Evolutionary conservation across 2,113 vertebrate genomes (phyloP).

Genomic region (Nibea albiflora): DNA sequence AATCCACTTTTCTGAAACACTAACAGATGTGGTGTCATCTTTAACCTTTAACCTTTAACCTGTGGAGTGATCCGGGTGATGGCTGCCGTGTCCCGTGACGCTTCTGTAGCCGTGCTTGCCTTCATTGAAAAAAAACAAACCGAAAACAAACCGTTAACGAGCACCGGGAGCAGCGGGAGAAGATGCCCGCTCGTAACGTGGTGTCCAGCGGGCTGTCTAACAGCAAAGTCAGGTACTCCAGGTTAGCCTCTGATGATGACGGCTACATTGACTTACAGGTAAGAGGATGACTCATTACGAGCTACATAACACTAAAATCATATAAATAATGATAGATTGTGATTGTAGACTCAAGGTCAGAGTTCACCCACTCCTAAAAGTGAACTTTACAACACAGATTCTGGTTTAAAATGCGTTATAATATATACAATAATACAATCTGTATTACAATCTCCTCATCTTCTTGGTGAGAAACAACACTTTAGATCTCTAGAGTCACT

Average conservation of each 20-base stretch:
- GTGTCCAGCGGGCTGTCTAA: slow-evolving; percentile 84
- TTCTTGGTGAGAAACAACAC: too few species aligned
- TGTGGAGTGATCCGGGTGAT: neutral
- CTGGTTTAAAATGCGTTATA: neutral
- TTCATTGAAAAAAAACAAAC: neutral
- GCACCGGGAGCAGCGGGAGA: slow-evolving; percentile 39
- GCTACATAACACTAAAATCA: too few species aligned
- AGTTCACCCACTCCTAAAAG: neutral
- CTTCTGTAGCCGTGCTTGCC: slow-evolving; percentile 20
- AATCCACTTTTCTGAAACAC: neutral
- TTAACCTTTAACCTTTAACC: neutral
- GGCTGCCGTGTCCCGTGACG: neutral
- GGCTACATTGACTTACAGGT: slow-evolving; percentile 99
- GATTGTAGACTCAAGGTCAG: neutral
- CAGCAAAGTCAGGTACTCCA: slow-evolving; percentile 94
- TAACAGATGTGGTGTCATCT: too few species aligned
- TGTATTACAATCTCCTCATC: too few species aligned
- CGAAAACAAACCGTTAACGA: slow-evolving; percentile 6
- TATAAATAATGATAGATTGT: neutral
- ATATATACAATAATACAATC: neutral
- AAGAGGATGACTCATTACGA: slow-evolving; percentile 9
- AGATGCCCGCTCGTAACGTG: slow-evolving; percentile 90
- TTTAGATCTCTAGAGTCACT: too few species aligned
- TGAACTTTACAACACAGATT: too few species aligned
- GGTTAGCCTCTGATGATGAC: slow-evolving; percentile 91